Evolutionary conservation across 35 echinoderm and acorn worm species (phyloP).

Genomic region (Diadema setosum): DNA sequence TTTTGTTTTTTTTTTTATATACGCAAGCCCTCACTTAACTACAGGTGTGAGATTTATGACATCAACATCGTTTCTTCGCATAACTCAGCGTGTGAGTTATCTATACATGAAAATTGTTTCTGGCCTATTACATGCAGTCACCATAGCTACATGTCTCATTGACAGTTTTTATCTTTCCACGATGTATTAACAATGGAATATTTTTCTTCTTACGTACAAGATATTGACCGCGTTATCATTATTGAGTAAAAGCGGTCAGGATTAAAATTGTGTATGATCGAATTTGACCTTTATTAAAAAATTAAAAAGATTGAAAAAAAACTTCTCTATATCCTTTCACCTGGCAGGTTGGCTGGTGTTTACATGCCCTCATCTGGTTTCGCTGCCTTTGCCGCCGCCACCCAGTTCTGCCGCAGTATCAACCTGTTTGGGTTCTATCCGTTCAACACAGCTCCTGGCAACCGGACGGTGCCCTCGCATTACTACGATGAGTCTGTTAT

Average conservation of each 20-base stretch:
- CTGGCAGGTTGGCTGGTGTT: neutral
- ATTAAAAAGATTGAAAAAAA: neutral
- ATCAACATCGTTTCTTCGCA: too few species aligned
- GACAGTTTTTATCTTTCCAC: neutral
- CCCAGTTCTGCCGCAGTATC: neutral
- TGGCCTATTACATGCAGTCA: neutral
- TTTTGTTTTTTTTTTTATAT: too few species aligned
- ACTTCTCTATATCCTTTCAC: neutral
- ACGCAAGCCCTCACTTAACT: too few species aligned
- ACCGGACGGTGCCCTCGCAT: neutral
- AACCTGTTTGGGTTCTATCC: neutral
- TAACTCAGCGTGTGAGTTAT: neutral
- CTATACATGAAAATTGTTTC: neutral
- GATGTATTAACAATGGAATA: neutral
- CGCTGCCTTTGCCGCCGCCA: neutral
- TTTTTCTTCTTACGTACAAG: neutral
- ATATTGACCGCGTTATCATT: neutral
- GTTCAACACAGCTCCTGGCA: neutral
- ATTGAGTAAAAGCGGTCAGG: neutral
- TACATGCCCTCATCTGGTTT: neutral
- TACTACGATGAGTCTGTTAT: neutral
- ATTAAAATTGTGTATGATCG: neutral
- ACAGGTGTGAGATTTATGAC: too few species aligned
- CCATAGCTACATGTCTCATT: neutral
- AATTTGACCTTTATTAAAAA: neutral